Conservation (phyloP, 1,140 invertebrate species). For the Melanaphis sacchari region DNA sequence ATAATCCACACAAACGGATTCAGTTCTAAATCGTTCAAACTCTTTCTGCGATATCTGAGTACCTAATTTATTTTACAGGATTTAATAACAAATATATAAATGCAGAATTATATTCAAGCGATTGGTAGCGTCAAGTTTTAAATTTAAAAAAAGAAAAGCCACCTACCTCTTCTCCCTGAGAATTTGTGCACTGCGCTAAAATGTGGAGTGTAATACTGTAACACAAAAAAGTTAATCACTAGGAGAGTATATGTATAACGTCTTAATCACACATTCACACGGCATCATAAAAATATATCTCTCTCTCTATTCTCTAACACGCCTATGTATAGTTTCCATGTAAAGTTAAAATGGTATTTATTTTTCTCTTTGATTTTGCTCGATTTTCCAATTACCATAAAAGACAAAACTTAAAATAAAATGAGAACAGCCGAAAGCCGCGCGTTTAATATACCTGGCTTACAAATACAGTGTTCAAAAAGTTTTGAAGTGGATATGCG, state of each 20-base stretch:
- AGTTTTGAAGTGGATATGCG: background rate
- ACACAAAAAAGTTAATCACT: background rate
- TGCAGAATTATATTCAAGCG: background rate
- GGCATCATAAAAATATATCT: background rate
- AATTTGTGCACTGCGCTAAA: too few species aligned
- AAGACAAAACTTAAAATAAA: too few species aligned
- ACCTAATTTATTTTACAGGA: background rate
- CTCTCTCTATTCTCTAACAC: too few species aligned
- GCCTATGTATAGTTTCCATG: too few species aligned
- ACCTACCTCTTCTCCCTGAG: too few species aligned
- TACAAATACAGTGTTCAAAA: background rate
- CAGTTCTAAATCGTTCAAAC: background rate
- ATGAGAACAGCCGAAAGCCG: background rate
- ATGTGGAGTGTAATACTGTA: too few species aligned
- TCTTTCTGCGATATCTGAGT: background rate
- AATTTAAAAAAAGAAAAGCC: background rate
- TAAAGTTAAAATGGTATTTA: background rate
- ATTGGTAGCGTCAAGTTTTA: background rate
- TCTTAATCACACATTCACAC: too few species aligned
- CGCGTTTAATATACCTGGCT: background rate
- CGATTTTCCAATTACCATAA: background rate
- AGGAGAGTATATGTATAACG: background rate
- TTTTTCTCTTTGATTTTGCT: background rate
- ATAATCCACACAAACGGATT: background rate
- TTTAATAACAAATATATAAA: background rate